Evolutionary conservation across 2,888 invertebrate genomes (phyloP).

Genomic region (Cyclophora albipunctata): DNA sequence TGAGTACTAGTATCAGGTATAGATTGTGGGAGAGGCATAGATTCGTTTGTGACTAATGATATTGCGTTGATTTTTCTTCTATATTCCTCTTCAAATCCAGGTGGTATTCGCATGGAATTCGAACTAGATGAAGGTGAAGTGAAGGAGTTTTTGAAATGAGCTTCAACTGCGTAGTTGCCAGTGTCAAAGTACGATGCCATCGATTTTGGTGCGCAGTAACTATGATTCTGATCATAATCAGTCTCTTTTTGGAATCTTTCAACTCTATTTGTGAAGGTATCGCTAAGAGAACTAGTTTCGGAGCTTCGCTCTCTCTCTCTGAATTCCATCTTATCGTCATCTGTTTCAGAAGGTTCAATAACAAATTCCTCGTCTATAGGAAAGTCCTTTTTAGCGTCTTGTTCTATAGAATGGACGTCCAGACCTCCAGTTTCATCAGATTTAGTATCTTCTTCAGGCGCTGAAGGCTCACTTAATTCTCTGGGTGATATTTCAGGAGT

Average conservation of each 20-base stretch:
- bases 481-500: conserved; percentile 37
- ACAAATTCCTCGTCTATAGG: conserved; percentile 56
- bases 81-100: conserved; percentile 59
- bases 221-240: conserved; percentile 1
- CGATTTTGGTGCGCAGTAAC: conserved; percentile 35
- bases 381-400: conserved; percentile 62
- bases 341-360: conserved; percentile 58
- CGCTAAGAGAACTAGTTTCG: conserved; percentile 34
- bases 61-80: conserved; percentile 4
- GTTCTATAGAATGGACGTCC: conserved; percentile 62
- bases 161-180: conserved; percentile 63
- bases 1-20: conserved; percentile 45
- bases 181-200: conserved; percentile 67
- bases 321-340: conserved; percentile 56
- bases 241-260: conserved; percentile 48
- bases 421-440: conserved; percentile 52
- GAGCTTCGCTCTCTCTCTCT: conserved; percentile 34
- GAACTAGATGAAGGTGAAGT: conserved; percentile 29
- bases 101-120: conserved; percentile 39
- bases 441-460: conserved; percentile 53
- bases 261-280: conserved; percentile 58
- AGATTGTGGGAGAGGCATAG: conserved; percentile 8
- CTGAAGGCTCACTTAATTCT: conserved; percentile 45
- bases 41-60: too few relatives aligned
- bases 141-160: conserved; percentile 50